phyloP scores from a whole-genome alignment of 1,140 invertebrate genomes.

The Macrobrachium nipponense region DNA sequence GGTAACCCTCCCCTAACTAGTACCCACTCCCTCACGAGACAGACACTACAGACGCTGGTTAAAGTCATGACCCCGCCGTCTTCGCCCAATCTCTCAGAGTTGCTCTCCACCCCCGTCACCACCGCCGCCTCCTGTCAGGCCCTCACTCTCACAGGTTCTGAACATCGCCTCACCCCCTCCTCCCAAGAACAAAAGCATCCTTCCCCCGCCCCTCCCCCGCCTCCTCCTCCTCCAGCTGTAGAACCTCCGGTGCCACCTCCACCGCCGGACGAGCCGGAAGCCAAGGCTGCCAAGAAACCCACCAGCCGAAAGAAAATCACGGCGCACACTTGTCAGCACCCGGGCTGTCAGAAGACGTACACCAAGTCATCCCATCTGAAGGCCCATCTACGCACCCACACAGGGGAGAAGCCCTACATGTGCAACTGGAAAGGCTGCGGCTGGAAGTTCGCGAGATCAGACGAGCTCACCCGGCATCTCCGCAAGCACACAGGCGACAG shows the following conservation, averaged over 20 bases:
- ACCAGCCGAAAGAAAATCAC: conserved; percentile 66
- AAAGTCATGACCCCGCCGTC: conserved; percentile 73
- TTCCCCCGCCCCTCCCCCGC: conserved; percentile 2
- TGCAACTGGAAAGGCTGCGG: conserved; percentile 81
- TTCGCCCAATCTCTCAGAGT: conserved; percentile 72
- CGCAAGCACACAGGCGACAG: conserved; percentile 74
- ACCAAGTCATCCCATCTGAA: conserved; percentile 81
- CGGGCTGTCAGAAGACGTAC: conserved; percentile 79
- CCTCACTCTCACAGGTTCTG: conserved; percentile 48
- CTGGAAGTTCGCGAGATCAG: conserved; percentile 79
- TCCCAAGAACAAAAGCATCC: conserved; percentile 13
- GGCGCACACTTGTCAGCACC: conserved; percentile 76
- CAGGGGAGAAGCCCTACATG: conserved; percentile 81
- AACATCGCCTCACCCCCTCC: conserved; percentile 52
- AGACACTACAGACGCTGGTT: conserved; percentile 61
- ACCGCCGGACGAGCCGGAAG: conserved; percentile 48
- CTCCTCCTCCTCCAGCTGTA: conserved; percentile 16
- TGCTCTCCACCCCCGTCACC: conserved; percentile 63
- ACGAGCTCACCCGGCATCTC: conserved; percentile 77
- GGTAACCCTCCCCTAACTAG: conserved; percentile 52
- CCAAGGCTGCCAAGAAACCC: conserved; percentile 53
- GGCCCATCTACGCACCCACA: conserved; percentile 77
- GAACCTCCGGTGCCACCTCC: conserved; percentile 59
- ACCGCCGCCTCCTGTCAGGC: conserved; percentile 45
- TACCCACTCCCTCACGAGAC: conserved; percentile 54